Evolutionary conservation across 2,113 vertebrate species (phyloP).

Genomic region (Carassius auratus): DNA sequence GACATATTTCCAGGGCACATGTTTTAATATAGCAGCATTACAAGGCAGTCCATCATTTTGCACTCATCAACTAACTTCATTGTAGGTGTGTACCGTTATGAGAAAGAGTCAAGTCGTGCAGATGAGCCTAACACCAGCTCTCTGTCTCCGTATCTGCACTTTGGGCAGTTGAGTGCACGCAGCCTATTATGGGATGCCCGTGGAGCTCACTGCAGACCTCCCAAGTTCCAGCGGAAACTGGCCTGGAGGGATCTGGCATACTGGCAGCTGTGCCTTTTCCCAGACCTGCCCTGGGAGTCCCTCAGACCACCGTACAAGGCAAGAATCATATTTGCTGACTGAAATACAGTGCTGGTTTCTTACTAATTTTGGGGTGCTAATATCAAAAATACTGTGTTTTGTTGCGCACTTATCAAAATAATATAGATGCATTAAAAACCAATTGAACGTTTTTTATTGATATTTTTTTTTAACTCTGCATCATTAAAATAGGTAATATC

Average conservation of each 20-base stretch:
- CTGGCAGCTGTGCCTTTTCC: conserved; percentile 75
- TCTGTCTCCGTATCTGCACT: conserved; percentile 77
- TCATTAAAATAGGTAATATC: no score
- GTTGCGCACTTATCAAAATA: no score
- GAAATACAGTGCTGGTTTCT: no score
- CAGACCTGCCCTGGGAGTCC: conserved; percentile 75
- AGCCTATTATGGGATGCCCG: conserved; percentile 73
- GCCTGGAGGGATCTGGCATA: conserved; percentile 76
- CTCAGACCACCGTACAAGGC: conserved; percentile 75
- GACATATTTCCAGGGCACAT: conserved; percentile 1
- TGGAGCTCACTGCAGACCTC: conserved; percentile 65
- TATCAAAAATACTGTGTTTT: no score
- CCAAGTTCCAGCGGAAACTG: conserved; percentile 75
- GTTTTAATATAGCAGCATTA: neutral
- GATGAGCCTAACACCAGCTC: conserved; percentile 75
- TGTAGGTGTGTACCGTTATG: conserved; percentile 73
- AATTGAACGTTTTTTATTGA: no score
- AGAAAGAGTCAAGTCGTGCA: conserved; percentile 73
- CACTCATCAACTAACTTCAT: neutral
- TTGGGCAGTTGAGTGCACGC: conserved; percentile 74
- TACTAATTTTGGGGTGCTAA: no score
- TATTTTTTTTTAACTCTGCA: no score
- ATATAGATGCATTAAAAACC: no score
- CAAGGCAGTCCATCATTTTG: neutral
- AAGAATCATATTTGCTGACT: neutral